Evolutionary conservation across 2,797 vertebrate species (phyloP).

Genomic region (Nyctibius grandis): DNA sequence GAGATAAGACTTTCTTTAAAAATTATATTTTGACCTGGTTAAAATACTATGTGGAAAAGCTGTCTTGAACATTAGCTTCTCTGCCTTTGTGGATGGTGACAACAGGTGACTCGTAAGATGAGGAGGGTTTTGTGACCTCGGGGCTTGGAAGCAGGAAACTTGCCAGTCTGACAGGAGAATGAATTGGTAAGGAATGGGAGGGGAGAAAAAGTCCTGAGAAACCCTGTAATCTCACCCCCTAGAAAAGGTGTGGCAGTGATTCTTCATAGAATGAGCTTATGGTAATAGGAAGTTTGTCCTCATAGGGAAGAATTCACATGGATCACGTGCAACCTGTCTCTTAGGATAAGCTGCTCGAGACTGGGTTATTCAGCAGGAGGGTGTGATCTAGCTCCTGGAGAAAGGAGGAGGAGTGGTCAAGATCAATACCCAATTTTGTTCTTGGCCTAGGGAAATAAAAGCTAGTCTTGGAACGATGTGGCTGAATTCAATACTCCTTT

Average conservation of each 20-base stretch:
- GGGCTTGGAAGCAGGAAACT: neutral
- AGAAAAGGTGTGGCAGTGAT: rapidly evolving
- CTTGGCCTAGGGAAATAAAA: constrained; percentile 19
- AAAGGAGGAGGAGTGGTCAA: neutral
- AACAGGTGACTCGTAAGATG: neutral
- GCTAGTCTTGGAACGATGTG: neutral
- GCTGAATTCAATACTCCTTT: neutral
- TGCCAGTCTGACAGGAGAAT: neutral
- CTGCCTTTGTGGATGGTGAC: neutral
- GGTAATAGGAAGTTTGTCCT: neutral
- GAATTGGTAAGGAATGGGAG: neutral
- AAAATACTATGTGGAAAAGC: neutral
- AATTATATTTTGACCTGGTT: neutral
- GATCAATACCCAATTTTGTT: constrained; percentile 30
- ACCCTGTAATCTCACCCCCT: rapidly evolving
- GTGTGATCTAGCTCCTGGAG: neutral
- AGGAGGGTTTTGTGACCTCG: neutral
- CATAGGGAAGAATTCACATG: rapidly evolving
- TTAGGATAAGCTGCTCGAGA: neutral
- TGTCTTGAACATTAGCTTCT: neutral
- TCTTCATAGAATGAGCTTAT: neutral
- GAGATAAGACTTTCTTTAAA: neutral
- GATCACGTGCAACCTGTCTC: neutral
- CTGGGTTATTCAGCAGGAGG: neutral
- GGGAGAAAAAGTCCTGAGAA: neutral